Evolutionary conservation across 2,113 vertebrate species (phyloP).

Genomic region (Vulpes ferrilata): DNA sequence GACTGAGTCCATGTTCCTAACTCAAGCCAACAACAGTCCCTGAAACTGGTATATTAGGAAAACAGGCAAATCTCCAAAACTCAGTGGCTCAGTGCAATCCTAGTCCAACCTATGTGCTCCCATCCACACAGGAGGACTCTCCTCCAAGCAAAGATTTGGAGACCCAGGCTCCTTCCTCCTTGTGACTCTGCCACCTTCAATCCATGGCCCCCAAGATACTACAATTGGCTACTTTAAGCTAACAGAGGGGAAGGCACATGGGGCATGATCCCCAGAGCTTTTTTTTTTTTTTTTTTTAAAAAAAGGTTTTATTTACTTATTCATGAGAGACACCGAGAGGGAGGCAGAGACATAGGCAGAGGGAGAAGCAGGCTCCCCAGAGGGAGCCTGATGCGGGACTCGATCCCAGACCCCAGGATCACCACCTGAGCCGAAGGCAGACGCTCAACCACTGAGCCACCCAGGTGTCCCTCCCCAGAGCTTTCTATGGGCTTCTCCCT

Average conservation of each 20-base stretch:
- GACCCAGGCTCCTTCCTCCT: neutral
- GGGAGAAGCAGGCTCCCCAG: too few relatives aligned
- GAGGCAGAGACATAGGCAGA: too few relatives aligned
- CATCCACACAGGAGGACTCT: neutral
- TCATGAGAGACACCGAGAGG: too few relatives aligned
- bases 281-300: too few relatives aligned
- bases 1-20: neutral
- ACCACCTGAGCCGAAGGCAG: too few relatives aligned
- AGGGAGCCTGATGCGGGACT: too few relatives aligned
- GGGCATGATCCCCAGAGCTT: neutral
- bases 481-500: neutral
- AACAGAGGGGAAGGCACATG: rapidly evolving
- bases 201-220: neutral
- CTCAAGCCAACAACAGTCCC: neutral
- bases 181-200: neutral
- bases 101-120: neutral
- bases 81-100: neutral
- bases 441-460: too few relatives aligned
- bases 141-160: neutral
- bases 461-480: neutral
- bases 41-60: neutral
- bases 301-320: too few relatives aligned
- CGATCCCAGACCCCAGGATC: too few relatives aligned
- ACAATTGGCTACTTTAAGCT: neutral
- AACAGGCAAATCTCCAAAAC: neutral